These are phyloP conservation scores for Tragulus kanchil DNA, from an alignment of 2,113 vertebrate species.

Conservation along the genomic window DNA sequence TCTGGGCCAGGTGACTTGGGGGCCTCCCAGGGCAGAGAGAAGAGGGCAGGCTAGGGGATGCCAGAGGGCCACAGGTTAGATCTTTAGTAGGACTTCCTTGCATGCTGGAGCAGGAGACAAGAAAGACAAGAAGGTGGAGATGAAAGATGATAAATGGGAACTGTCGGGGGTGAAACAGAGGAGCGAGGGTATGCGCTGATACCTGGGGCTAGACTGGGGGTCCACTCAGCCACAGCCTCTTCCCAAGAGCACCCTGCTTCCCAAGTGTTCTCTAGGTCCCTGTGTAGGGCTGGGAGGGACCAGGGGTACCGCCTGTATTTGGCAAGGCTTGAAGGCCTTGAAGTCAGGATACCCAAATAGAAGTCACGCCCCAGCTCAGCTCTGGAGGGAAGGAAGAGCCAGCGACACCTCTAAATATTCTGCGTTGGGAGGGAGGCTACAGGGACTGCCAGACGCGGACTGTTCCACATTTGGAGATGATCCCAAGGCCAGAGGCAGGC, in stretches of 20 bases:
- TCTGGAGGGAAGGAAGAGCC: neutral
- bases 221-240: neutral
- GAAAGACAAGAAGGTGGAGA: neutral
- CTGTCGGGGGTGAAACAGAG: neutral
- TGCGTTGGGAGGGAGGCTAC: neutral
- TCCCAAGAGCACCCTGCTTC: neutral
- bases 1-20: neutral
- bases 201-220: rapidly evolving
- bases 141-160: neutral
- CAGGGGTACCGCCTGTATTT: neutral
- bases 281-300: neutral
- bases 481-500: neutral
- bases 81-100: neutral
- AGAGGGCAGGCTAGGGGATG: neutral
- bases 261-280: neutral
- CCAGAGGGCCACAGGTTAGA: neutral
- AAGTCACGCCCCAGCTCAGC: neutral
- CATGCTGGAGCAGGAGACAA: neutral
- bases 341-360: slow-evolving; percentile 44
- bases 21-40: neutral
- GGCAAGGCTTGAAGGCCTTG: neutral
- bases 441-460: neutral
- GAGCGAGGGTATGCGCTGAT: rapidly evolving
- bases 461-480: neutral
- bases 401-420: neutral